phyloP scores from a whole-genome alignment of 2,113 vertebrate genomes.

The Siniperca chuatsi region DNA sequence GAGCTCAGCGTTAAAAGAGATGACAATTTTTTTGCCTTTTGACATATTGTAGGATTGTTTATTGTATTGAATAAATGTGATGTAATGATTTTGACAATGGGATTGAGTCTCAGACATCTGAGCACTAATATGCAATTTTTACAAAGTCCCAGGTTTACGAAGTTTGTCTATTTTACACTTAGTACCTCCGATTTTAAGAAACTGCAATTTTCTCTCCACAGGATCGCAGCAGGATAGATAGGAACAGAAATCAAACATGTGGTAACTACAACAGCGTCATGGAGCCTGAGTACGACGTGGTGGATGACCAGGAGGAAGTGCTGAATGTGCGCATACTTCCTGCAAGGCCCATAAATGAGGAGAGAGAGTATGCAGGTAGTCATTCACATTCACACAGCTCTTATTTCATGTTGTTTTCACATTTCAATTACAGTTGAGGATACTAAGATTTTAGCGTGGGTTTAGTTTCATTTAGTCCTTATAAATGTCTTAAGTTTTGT shows the following conservation, averaged over 20 bases:
- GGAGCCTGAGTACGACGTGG: constrained; percentile 66
- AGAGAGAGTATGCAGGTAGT: constrained; percentile 77
- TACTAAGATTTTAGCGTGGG: not conserved
- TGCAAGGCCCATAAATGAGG: constrained; percentile 51
- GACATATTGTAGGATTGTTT: not conserved
- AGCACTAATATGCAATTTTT: not conserved
- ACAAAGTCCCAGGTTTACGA: not conserved
- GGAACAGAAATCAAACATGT: constrained; percentile 24
- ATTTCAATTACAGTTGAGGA: too few species aligned
- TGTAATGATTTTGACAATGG: not conserved
- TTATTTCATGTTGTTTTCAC: not conserved
- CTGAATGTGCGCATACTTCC: constrained; percentile 62
- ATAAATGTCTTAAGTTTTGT: not conserved
- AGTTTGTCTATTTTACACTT: not conserved
- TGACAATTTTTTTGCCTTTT: not conserved
- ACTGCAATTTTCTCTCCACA: constrained; percentile 38
- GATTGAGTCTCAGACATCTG: not conserved
- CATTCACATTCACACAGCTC: not conserved
- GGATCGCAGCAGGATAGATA: constrained; percentile 60
- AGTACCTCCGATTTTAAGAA: not conserved
- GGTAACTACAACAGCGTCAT: not conserved
- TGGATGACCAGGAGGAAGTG: constrained; percentile 60
- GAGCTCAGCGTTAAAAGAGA: not conserved
- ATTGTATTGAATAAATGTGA: not conserved
- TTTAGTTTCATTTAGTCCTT: not conserved